A percentile compares a stretch with the other conserved stretches of the same genome.
phyloP scores from a whole-genome alignment of 2,113 vertebrate species.

The Dolichotis patagonum region DNA sequence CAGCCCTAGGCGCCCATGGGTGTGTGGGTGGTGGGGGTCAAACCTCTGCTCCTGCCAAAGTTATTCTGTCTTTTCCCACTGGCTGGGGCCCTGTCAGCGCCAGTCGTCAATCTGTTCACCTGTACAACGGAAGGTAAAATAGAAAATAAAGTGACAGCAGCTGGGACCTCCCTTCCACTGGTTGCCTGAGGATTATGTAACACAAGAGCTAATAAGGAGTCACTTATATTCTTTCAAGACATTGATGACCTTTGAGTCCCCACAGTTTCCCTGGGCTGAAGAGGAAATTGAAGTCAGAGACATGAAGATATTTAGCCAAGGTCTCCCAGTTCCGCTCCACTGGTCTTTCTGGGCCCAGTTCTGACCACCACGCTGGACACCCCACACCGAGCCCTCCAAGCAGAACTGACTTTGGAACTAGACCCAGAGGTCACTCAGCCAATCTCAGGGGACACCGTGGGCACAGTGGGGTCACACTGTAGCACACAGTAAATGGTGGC shows the following conservation, averaged over 20 bases:
- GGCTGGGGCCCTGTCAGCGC: neutral
- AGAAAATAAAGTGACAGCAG: neutral
- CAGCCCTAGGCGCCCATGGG: neutral
- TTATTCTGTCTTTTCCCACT: neutral
- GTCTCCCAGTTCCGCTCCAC: neutral
- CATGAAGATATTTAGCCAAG: neutral
- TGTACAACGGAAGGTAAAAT: neutral
- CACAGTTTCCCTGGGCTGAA: neutral
- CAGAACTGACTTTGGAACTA: neutral
- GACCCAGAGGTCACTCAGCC: neutral
- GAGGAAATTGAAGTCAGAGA: neutral
- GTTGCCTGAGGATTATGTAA: neutral
- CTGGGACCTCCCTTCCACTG: neutral
- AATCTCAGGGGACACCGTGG: neutral
- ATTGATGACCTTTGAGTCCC: rapidly evolving
- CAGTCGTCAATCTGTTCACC: too few relatives aligned
- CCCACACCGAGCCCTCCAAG: neutral
- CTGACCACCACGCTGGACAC: neutral
- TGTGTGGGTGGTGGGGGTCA: neutral
- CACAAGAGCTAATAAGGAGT: too few relatives aligned
- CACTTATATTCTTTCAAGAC: neutral
- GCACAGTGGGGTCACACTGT: neutral
- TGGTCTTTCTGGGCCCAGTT: neutral
- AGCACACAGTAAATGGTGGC: neutral
- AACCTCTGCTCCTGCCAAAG: neutral